Evolutionary conservation across 2,797 vertebrate genomes (phyloP).

Genomic region (Urocyon cinereoargenteus): DNA sequence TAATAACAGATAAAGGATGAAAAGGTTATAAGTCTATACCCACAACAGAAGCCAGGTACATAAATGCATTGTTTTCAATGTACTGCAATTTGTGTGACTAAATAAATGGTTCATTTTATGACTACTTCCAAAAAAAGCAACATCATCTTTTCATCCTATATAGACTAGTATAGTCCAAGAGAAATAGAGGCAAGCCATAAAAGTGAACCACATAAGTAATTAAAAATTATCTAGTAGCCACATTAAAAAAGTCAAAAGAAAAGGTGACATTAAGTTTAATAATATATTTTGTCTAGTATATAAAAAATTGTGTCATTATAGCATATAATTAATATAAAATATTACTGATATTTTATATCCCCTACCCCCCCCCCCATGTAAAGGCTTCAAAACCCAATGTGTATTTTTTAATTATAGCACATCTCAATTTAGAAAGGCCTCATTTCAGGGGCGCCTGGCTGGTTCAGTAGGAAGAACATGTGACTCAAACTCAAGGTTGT

Average conservation of each 20-base stretch:
- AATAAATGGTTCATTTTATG: slow-evolving; percentile 36
- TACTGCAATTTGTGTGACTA: slow-evolving; percentile 48
- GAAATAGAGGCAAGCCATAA: neutral
- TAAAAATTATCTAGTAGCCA: neutral
- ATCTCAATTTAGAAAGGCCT: slow-evolving; percentile 34
- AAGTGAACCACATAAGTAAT: neutral
- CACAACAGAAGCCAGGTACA: slow-evolving; percentile 16
- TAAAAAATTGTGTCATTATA: slow-evolving; percentile 17
- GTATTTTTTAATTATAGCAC: neutral
- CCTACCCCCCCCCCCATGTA: neutral
- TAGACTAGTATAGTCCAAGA: neutral
- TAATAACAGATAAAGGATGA: neutral
- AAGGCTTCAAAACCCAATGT: slow-evolving; percentile 47
- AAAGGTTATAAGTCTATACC: neutral
- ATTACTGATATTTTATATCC: neutral
- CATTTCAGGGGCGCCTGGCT: neutral
- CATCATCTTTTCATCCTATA: neutral
- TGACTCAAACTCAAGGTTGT: neutral
- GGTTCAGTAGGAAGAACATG: neutral
- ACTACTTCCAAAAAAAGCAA: slow-evolving; percentile 21
- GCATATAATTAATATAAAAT: slow-evolving; percentile 22
- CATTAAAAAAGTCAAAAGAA: neutral
- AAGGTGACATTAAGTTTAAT: slow-evolving; percentile 16
- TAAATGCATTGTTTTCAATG: slow-evolving; percentile 8
- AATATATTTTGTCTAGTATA: neutral